Conservation (phyloP, 2,888 invertebrate species). For the Caenorhabditis panamensis region DNA sequence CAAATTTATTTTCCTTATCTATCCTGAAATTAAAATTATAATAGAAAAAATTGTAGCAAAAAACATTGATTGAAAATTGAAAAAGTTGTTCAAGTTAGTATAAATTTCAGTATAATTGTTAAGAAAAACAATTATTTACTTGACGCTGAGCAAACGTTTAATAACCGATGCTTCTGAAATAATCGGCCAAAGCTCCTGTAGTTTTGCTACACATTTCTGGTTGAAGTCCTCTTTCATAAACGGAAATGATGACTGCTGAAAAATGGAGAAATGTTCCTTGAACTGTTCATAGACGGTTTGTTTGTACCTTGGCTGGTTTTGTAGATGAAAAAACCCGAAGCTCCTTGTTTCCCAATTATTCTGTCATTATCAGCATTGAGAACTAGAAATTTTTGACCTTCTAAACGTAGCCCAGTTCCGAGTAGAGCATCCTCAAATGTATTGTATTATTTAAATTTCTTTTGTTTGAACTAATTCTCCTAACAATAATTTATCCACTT, state of each 20-base stretch:
- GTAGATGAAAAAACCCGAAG: slow-evolving; percentile 81
- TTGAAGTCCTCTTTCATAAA: slow-evolving; percentile 81
- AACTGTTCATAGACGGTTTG: too few relatives aligned
- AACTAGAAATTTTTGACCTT: slow-evolving; percentile 80
- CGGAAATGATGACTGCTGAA: slow-evolving; percentile 79
- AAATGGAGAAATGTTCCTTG: slow-evolving; percentile 50
- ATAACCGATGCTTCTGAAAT: slow-evolving; percentile 79
- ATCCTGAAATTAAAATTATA: slow-evolving; percentile 13
- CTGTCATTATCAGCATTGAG: slow-evolving; percentile 79
- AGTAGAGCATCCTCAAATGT: slow-evolving; percentile 70
- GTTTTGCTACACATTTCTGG: slow-evolving; percentile 80
- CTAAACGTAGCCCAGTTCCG: slow-evolving; percentile 78
- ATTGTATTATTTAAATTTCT: not conserved
- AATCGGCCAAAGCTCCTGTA: slow-evolving; percentile 80
- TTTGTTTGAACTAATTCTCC: too few relatives aligned
- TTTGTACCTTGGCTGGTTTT: slow-evolving; percentile 77
- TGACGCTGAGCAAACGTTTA: slow-evolving; percentile 51
- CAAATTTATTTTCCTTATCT: slow-evolving; percentile 58
- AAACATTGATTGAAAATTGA: not conserved
- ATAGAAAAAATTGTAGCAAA: not conserved
- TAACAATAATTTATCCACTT: too few relatives aligned
- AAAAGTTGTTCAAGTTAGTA: not conserved
- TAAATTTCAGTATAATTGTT: too few relatives aligned
- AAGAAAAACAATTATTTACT: not conserved
- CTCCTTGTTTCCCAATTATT: slow-evolving; percentile 81